Base-by-base conservation (phyloP, 2,797 vertebrate species). In the Galago senegalensis region DNA sequence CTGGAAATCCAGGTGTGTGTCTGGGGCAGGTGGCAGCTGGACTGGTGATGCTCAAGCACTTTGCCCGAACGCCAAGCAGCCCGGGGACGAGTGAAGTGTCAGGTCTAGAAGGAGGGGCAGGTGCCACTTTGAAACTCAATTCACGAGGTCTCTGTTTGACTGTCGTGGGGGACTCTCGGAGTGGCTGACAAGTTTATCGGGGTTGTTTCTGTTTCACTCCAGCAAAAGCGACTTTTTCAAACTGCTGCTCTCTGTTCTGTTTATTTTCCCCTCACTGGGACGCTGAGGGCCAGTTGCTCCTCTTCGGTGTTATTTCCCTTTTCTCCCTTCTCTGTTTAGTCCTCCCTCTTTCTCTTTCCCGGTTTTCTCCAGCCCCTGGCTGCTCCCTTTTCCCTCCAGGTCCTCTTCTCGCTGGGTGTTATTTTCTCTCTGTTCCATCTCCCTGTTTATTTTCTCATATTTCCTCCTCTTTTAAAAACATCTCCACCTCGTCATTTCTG, bases 131-230 rank as follows among this genome's bases (percentile, higher is more conserved):
- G 93, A 95, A 98, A 97, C 94, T 96, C 81, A 81, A 20, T 90
- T 91, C 94, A 27, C 79, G 29, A 53, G 87, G 76, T 97, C 96
- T 81, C 72, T 76, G 81, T 79, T 83, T 84, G 69, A 87, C 49
- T 69, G 90, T 53, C 93, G 31, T 27, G 37, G 83, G 84, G 46
- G 91, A 89, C 94, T 97, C 87, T 21, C 6, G 63, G 61, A 91
- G 87, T 94, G 85, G 94, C 93, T 92, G 91, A 53, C 89, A 93
- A 97, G 96, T 97, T 96, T 95, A 87, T 84, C 83, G 37, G 96
- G 95, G 46, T 96, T 90, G 89, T 93, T 96, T 93, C 87, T 82
- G 5, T 93, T 89, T 86, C 60, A 53, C 95, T 92, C 16, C 6
- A 34, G 90, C 70, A 29, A 65, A 27, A 93, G 91, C 27, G 56